Evolutionary conservation across 2,113 vertebrate species (phyloP).

Genomic region (Onychostoma macrolepis): DNA sequence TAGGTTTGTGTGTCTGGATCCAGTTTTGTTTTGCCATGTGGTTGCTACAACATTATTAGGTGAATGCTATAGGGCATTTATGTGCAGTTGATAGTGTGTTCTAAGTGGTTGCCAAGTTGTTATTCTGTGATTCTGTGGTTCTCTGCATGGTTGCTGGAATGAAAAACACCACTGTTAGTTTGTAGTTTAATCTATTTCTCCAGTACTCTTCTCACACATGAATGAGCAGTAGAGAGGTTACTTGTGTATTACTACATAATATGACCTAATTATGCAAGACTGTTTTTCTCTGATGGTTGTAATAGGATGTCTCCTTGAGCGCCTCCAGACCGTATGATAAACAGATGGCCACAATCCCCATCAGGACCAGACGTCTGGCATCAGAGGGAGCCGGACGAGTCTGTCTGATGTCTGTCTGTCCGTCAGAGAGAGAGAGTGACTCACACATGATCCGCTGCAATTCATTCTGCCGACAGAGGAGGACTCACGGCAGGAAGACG

Average conservation of each 20-base stretch:
- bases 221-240: background rate
- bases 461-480: background rate
- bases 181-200: background rate
- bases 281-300: background rate
- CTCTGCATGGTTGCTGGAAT: background rate
- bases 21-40: background rate
- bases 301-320: background rate
- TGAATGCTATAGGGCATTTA: background rate
- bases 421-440: background rate
- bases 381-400: background rate
- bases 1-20: slow-evolving; percentile 23
- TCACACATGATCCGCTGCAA: background rate
- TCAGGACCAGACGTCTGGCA: slow-evolving; percentile 26
- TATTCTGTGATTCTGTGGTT: background rate
- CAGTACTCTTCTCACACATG: background rate
- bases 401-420: background rate
- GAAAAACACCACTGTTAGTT: background rate
- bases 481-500: background rate
- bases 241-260: background rate
- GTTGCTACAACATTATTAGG: background rate
- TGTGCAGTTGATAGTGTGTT: background rate
- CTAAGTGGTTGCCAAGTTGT: too few relatives aligned
- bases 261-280: background rate
- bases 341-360: background rate
- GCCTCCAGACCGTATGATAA: slow-evolving; percentile 20